Conservation (phyloP, 2,113 vertebrate genomes). For the Ictalurus punctatus region DNA sequence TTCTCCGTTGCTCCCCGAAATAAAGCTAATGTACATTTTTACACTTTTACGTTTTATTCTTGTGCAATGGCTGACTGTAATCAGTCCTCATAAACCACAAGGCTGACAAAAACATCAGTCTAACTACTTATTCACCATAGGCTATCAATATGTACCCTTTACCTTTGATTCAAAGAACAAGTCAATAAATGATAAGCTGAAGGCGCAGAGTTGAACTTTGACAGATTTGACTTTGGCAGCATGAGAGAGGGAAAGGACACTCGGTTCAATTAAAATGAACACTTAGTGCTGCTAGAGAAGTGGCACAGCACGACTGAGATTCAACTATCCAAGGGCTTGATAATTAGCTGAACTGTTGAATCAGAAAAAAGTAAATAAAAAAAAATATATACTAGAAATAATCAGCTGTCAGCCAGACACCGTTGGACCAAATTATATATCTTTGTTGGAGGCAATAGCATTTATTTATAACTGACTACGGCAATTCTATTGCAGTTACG, state of each 20-base stretch:
- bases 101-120: constrained; percentile 22
- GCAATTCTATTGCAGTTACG: constrained; percentile 6
- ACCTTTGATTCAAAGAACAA: constrained; percentile 43
- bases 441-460: neutral
- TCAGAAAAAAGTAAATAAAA: neutral
- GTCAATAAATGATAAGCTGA: constrained; percentile 36
- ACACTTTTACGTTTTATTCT: constrained; percentile 50
- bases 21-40: constrained; percentile 55
- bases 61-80: constrained; percentile 33
- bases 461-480: constrained; percentile 12
- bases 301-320: neutral
- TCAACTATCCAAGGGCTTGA: neutral
- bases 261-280: neutral
- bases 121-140: constrained; percentile 21
- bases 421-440: neutral
- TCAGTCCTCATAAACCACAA: constrained; percentile 18
- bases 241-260: neutral
- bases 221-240: constrained; percentile 35
- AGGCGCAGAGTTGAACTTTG: constrained; percentile 44
- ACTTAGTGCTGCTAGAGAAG: neutral
- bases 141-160: constrained; percentile 31
- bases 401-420: neutral
- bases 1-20: constrained; percentile 52
- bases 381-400: neutral
- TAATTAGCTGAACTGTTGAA: neutral